Evolutionary conservation across 2,888 invertebrate species (phyloP).

Genomic region (Diogma glabrata): DNA sequence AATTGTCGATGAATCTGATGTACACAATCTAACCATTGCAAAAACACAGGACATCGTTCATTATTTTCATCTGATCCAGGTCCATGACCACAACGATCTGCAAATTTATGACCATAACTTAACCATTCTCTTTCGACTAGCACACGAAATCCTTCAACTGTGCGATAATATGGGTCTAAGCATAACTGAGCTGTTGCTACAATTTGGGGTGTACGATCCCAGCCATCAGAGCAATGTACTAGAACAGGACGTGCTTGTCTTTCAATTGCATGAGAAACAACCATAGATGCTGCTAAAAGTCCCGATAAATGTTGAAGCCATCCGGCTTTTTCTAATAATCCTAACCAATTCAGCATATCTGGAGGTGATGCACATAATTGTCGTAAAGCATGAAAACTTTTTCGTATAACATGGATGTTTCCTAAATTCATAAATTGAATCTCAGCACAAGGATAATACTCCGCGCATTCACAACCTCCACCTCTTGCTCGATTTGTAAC

Average conservation of each 20-base stretch:
- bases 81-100: constrained; percentile 81
- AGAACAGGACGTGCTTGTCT: constrained; percentile 78
- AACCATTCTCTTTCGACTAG: constrained; percentile 95
- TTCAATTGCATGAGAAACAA: constrained; percentile 69
- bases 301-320: constrained; percentile 88
- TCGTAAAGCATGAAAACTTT: constrained; percentile 81
- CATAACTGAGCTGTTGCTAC: constrained; percentile 85
- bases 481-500: constrained; percentile 94
- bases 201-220: constrained; percentile 98
- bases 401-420: constrained; percentile 92
- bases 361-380: constrained; percentile 64
- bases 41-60: constrained; percentile 92
- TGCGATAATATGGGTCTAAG: constrained; percentile 89
- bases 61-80: constrained; percentile 78
- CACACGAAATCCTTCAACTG: constrained; percentile 85
- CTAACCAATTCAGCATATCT: constrained; percentile 78
- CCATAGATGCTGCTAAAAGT: constrained; percentile 67
- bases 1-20: constrained; percentile 83
- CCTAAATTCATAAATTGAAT: constrained; percentile 96
- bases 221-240: constrained; percentile 97
- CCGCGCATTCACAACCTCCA: constrained; percentile 91
- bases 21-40: constrained; percentile 96
- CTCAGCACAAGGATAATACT: constrained; percentile 91
- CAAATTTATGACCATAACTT: constrained; percentile 96
- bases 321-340: constrained; percentile 74